Evolutionary conservation across 2,113 vertebrate genomes (phyloP).

Genomic region (Lagopus muta): DNA sequence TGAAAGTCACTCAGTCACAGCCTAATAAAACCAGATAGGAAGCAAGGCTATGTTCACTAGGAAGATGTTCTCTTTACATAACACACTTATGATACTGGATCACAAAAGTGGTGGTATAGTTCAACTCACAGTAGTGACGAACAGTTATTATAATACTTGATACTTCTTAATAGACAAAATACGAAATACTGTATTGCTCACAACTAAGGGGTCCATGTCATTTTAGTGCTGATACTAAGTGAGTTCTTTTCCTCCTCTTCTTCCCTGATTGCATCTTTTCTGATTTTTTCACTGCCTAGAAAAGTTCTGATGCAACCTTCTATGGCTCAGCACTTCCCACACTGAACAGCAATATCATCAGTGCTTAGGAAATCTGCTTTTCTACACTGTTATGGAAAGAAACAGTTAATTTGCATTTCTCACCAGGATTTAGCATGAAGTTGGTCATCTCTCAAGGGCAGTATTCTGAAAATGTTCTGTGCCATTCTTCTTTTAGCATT

Average conservation of each 20-base stretch:
- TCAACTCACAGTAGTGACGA: not conserved
- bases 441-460: not conserved
- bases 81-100: accelerated
- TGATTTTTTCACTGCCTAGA: not conserved
- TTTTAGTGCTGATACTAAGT: not conserved
- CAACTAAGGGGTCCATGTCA: not conserved
- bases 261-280: not conserved
- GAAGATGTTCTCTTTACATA: not conserved
- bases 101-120: not conserved
- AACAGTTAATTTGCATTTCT: not conserved
- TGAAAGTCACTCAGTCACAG: not conserved
- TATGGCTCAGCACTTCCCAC: not conserved
- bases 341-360: not conserved
- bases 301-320: not conserved
- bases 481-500: not conserved
- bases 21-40: not conserved
- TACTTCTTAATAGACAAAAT: not conserved
- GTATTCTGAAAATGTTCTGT: not conserved
- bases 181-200: not conserved
- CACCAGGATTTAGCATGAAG: not conserved
- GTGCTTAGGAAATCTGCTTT: not conserved
- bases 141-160: not conserved
- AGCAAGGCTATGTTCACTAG: not conserved
- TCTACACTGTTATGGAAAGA: not conserved
- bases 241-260: not conserved